Evolutionary conservation across 2,113 vertebrate species (phyloP).

Genomic region (Dicaeum eximium): DNA sequence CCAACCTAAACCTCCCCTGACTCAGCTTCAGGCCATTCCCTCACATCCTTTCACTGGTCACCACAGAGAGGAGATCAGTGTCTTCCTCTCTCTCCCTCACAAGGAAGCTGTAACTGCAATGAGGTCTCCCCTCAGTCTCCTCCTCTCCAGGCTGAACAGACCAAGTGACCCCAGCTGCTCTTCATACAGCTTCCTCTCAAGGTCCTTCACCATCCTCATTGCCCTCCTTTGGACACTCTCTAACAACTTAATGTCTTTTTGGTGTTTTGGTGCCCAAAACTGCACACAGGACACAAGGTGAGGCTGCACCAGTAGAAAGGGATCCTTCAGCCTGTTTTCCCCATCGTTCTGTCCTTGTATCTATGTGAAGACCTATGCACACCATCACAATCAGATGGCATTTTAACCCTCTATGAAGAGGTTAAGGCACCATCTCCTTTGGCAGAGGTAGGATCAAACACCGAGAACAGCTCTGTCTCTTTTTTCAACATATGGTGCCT

Average conservation of each 20-base stretch:
- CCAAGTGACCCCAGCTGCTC: background rate
- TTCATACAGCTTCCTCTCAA: background rate
- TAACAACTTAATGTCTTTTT: background rate
- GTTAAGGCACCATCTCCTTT: background rate
- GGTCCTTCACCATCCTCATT: background rate
- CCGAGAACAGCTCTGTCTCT: background rate
- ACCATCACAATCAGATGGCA: background rate
- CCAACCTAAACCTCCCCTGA: background rate
- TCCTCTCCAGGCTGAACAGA: background rate
- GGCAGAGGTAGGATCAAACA: background rate
- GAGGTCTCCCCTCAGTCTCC: background rate
- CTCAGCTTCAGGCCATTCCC: background rate
- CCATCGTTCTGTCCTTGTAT: background rate
- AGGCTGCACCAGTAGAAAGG: background rate
- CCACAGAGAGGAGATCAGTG: background rate
- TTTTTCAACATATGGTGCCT: background rate
- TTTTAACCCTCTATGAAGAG: background rate
- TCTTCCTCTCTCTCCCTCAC: background rate
- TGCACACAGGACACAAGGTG: background rate
- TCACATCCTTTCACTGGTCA: background rate
- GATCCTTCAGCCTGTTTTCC: background rate
- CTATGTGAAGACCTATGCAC: background rate
- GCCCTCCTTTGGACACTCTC: background rate
- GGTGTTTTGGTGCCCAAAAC: background rate
- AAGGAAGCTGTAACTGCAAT: rapidly evolving